phyloP scores from a whole-genome alignment of 1,140 invertebrate species.

The Drosophila pectinifera region DNA sequence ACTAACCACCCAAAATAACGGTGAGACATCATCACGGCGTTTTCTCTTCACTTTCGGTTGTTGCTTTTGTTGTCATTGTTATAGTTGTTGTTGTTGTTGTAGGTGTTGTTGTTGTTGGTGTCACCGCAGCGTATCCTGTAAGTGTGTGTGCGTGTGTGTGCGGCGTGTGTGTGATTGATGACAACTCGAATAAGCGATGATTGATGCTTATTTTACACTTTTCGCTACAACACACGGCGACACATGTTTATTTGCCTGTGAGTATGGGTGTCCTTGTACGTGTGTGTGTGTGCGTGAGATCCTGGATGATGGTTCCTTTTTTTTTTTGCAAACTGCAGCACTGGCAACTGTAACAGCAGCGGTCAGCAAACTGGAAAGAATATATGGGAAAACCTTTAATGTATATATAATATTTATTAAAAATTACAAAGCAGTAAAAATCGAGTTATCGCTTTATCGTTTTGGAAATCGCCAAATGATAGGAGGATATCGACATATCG shows the following conservation, averaged over 20 bases:
- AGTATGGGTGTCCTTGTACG: conserved; percentile 35
- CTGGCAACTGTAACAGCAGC: not conserved
- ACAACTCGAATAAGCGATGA: conserved; percentile 84
- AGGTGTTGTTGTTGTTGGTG: conserved; percentile 43
- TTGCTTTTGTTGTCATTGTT: conserved; percentile 45
- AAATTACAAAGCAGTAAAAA: no score
- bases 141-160: conserved; percentile 58
- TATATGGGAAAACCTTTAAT: no score
- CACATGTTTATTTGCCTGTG: conserved; percentile 72
- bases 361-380: not conserved
- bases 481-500: not conserved
- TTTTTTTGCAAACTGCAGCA: conserved; percentile 29
- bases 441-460: no score
- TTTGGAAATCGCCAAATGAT: not conserved
- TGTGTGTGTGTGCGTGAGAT: conserved; percentile 22
- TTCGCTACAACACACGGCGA: conserved; percentile 80
- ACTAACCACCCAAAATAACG: conserved; percentile 56
- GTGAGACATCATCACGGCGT: conserved; percentile 29
- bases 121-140: conserved; percentile 53
- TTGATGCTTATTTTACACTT: conserved; percentile 84
- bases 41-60: conserved; percentile 29
- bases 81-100: conserved; percentile 32
- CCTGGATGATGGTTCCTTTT: conserved; percentile 19
- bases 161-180: conserved; percentile 81
- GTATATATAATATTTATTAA: no score